These are phyloP conservation scores for Tenthredo notha DNA, from an alignment of 2,888 invertebrate species.

Conservation along the genomic window DNA sequence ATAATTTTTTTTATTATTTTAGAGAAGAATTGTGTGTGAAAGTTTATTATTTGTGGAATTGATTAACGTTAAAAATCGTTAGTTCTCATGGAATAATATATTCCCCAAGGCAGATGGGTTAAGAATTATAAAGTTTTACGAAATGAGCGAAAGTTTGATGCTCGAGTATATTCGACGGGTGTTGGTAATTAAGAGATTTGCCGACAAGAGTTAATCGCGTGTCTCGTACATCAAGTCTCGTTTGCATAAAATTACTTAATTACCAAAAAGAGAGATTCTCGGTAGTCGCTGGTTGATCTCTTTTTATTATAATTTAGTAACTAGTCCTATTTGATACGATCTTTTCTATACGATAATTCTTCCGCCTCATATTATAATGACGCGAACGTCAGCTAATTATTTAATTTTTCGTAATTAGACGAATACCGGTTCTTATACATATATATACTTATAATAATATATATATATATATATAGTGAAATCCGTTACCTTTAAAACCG, in stretches of 20 bases:
- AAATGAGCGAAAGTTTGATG: conserved; percentile 13
- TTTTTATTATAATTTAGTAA: conserved; percentile 26
- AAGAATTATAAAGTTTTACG: background rate
- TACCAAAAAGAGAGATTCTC: conserved; percentile 44
- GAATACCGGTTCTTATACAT: background rate
- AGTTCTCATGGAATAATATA: too few species aligned
- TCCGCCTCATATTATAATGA: conserved; percentile 35
- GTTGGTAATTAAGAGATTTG: conserved; percentile 27
- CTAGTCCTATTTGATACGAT: background rate
- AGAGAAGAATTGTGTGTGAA: background rate
- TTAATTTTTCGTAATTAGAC: conserved; percentile 39
- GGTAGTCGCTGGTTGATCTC: background rate
- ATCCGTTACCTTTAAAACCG: background rate
- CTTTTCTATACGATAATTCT: conserved; percentile 22
- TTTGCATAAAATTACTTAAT: conserved; percentile 43
- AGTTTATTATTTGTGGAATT: too few species aligned
- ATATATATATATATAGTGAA: background rate
- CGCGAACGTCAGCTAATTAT: conserved; percentile 25
- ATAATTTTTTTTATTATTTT: too few species aligned
- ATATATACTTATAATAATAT: background rate
- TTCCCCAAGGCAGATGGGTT: too few species aligned
- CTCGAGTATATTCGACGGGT: background rate
- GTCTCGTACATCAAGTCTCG: conserved; percentile 35
- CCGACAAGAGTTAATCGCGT: conserved; percentile 26
- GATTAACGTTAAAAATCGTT: too few species aligned